phyloP scores from a whole-genome alignment of 2,888 invertebrate genomes.

The Volucella inanis region DNA sequence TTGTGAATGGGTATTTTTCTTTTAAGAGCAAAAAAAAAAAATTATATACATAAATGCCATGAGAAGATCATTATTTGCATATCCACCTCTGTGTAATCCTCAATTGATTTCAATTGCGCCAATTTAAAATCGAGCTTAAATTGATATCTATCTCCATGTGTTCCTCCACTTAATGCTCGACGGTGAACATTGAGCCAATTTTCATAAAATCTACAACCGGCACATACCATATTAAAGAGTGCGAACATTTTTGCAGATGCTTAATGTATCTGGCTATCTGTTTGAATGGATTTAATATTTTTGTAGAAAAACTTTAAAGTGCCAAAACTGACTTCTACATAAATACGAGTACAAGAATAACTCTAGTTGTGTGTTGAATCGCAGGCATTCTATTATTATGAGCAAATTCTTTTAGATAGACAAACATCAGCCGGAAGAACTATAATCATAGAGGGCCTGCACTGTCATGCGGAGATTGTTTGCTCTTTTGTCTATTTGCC shows the following conservation, averaged over 20 bases:
- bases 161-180: conserved; percentile 16
- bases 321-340: too few species aligned
- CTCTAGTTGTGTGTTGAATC: not conserved
- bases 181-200: conserved; percentile 31
- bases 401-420: too few species aligned
- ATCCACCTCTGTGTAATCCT: conserved; percentile 53
- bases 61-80: conserved; percentile 53
- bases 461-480: too few species aligned
- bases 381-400: too few species aligned
- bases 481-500: too few species aligned
- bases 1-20: not conserved
- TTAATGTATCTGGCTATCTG: not conserved
- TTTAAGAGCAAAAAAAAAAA: not conserved
- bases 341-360: not conserved
- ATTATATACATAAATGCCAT: conserved; percentile 22
- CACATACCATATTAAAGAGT: not conserved
- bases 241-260: conserved; percentile 26
- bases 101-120: conserved; percentile 77
- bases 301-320: not conserved
- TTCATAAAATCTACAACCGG: not conserved
- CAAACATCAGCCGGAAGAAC: too few species aligned
- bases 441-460: too few species aligned
- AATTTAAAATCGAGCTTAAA: conserved; percentile 80
- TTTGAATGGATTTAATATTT: not conserved
- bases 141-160: conserved; percentile 63